Evolutionary conservation across 1,140 invertebrate genomes (phyloP).

Genomic region (Physella acuta): DNA sequence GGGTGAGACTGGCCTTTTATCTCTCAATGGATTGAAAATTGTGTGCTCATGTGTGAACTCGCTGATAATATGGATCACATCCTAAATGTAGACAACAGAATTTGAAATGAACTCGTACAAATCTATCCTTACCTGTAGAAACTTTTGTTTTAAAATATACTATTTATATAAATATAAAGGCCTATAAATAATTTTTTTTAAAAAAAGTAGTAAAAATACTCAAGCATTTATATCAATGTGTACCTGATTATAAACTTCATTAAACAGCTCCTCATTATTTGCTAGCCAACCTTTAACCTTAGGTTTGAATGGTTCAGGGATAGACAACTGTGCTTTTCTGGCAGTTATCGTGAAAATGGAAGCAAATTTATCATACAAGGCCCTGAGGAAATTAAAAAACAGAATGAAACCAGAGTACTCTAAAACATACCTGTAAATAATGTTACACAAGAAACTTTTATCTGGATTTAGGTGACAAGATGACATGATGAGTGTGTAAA

Average conservation of each 20-base stretch:
- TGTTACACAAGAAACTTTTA: too few relatives aligned
- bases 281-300: constrained; percentile 52
- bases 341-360: constrained; percentile 38
- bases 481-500: neutral
- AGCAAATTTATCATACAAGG: constrained; percentile 37
- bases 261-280: constrained; percentile 42
- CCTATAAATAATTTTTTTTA: neutral
- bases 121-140: neutral
- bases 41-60: constrained; percentile 56
- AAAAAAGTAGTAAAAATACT: neutral
- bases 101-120: neutral
- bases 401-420: neutral
- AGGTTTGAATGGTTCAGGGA: constrained; percentile 39
- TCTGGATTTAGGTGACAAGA: neutral
- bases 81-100: too few relatives aligned
- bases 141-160: neutral
- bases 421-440: neutral
- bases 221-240: too few relatives aligned
- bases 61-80: constrained; percentile 54
- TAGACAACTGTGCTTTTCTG: constrained; percentile 32
- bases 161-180: neutral
- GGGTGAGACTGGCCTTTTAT: constrained; percentile 53
- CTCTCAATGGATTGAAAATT: constrained; percentile 58
- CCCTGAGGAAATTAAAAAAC: constrained; percentile 28
- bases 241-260: constrained; percentile 48